Base-by-base conservation (phyloP, 2,113 vertebrate species). In the Pithys albifrons region DNA sequence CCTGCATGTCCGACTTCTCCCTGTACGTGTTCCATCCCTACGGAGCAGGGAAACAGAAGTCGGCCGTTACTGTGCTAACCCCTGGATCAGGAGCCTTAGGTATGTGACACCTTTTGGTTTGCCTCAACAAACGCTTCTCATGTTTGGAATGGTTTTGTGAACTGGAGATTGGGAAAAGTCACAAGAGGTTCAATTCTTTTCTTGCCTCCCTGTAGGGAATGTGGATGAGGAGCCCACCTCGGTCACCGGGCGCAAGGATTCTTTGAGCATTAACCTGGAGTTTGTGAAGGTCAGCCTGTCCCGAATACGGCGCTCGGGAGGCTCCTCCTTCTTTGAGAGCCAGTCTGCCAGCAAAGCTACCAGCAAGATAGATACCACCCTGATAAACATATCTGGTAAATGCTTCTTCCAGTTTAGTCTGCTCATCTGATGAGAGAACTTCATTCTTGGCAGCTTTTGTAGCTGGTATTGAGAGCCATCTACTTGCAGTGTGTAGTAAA, bases 1-100 rank as follows among this genome's bases (percentile, higher is more conserved):
- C 99, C 61, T 99, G 99, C 97, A 99, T 99, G 99, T 99, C 99
- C 0, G 99, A 99, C 96, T 99, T 99, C 81, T 99, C 99, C 45
- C 98, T 99, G 14, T 99, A 99, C 3, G 99, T 99, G 43, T 99
- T 99, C 96, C 99, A 99, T 96, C 99, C 99, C 2, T 99, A 99
- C 2, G 99, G 99, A 77, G 99, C 99, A 39, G 99, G 99, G 7
- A 99, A 99, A 88, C 99, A 99, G 67, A 99, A 99, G 87, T 98
- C 98, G 54, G 98, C 98, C 7, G 99, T 99, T 43, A 98, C 99
- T 58, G 99, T 99, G 27, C 98, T 99, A 29, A 98, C 99, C 20
- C 97, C 99, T 5, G 99, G 99, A 69, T 98, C 98, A 1, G 98
- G 99, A 89, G 98, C 98, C 8, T 91, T 99, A 96, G 99, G 99